phyloP scores from a whole-genome alignment of 2,888 invertebrate genomes.

The Teleogryllus oceanicus region DNA sequence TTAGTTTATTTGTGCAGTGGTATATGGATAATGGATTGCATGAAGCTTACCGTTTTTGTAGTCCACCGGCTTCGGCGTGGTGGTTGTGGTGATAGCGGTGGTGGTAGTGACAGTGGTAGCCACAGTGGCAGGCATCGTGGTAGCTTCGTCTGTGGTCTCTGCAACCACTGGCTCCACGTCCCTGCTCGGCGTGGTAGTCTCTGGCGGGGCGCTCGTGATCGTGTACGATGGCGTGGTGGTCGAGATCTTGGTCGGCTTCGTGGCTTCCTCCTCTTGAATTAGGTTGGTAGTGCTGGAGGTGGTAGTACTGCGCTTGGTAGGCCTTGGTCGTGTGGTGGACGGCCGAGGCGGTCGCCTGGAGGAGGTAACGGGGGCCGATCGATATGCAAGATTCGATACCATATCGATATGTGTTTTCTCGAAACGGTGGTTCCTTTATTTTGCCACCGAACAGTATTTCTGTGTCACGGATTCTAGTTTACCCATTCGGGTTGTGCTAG shows the following conservation, averaged over 20 bases:
- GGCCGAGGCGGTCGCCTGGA: constrained; percentile 5
- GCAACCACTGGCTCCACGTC: constrained; percentile 41
- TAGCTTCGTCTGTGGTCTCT: constrained; percentile 12
- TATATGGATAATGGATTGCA: not conserved
- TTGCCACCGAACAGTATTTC: not conserved
- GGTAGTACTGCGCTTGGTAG: constrained; percentile 32
- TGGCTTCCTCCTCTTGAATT: not conserved
- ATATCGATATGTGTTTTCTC: constrained; percentile 4
- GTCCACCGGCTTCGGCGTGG: constrained; percentile 42
- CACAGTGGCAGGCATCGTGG: not conserved
- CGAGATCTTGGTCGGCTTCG: constrained; percentile 38
- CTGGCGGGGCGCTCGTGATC: constrained; percentile 40
- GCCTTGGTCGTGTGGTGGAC: constrained; percentile 28
- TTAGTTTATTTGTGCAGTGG: no score
- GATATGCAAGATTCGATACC: constrained; percentile 18
- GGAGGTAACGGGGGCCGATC: constrained; percentile 18
- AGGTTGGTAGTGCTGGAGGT: not conserved
- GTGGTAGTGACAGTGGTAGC: constrained; percentile 33
- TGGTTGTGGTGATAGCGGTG: constrained; percentile 44
- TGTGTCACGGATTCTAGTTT: not conserved
- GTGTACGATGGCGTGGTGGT: constrained; percentile 34
- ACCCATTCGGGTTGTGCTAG: not conserved
- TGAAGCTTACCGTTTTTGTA: constrained; percentile 49
- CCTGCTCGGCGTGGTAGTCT: constrained; percentile 40
- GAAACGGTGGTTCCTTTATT: not conserved